Base-by-base conservation (phyloP, 2,797 vertebrate species). In the Podarcis siculus region DNA sequence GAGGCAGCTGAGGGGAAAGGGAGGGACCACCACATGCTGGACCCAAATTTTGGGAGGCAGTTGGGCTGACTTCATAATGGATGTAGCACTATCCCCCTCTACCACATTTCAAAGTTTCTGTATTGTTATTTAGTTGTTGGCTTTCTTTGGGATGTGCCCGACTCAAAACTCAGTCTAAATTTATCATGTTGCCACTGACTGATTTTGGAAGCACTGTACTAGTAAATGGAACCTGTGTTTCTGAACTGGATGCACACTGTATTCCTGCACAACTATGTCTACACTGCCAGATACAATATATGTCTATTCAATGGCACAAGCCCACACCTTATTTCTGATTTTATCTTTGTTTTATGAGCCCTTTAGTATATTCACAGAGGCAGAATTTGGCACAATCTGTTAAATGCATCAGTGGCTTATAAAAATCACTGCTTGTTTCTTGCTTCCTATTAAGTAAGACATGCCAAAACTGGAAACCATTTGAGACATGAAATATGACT, bases 401-500 rank as follows among this genome's bases (percentile, higher is more conserved):
- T 84, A 67, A 87, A 49, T 32, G 35, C 80, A 17, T 45, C 21
- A 85, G 12, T 67, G 82, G 83, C 58, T 82, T 91, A 45, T 90
- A 86, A 85, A 89, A 87, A 86, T 55, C 83, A 61, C 92, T 91
- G 87, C 92, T 93, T 82, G 77, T 82, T 79, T 87, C 58, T 55
- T 89, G 4, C 92, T 87, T 85, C 87, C 75, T 86, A 89, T 32
- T 77, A 84, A 81, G 89, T 67, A 79, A 94, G 94, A 90, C 42
- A 87, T 89, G 61, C 67, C 87, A 73, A 87, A 92, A 39, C 79
- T 93, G 79, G 83, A 87, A 93, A 89, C 67, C 92, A 93, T 93
- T 61, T 69, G 93, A 90, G 93, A 94, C 8, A 0, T 91, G 88
- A 95, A 95, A 93, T 91, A 84, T 88, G 94, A 92, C 87, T 90